phyloP scores from a whole-genome alignment of 1,140 invertebrate genomes.

The Caenorhabditis elegans region DNA sequence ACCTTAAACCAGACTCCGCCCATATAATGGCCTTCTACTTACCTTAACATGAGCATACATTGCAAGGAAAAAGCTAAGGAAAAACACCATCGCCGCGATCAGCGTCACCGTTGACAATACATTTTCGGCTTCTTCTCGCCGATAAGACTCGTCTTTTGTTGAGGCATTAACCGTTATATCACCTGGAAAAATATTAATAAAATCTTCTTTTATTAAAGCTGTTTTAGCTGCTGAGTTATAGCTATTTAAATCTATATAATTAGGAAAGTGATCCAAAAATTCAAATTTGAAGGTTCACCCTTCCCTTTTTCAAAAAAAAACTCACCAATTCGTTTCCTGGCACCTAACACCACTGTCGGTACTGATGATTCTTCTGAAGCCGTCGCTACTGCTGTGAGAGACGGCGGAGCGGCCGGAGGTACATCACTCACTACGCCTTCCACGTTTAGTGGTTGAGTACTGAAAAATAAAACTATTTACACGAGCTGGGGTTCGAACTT shows the following conservation, averaged over 20 bases:
- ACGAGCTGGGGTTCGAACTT: too few relatives aligned
- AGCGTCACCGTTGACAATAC: constrained; percentile 67
- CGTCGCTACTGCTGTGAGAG: neutral
- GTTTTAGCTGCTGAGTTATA: too few relatives aligned
- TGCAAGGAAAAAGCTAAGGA: constrained; percentile 71
- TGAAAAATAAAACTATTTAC: neutral
- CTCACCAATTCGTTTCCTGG: neutral
- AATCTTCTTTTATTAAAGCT: too few relatives aligned
- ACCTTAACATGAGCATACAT: constrained; percentile 72
- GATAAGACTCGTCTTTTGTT: constrained; percentile 6
- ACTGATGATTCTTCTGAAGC: neutral
- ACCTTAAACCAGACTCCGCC: too few relatives aligned
- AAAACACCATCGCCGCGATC: constrained; percentile 71
- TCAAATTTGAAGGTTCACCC: too few relatives aligned
- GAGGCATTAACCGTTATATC: constrained; percentile 22
- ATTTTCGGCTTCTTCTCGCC: constrained; percentile 37
- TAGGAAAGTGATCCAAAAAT: too few relatives aligned
- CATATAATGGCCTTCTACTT: too few relatives aligned
- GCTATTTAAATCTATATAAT: too few relatives aligned
- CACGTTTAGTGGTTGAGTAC: constrained; percentile 14
- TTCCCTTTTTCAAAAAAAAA: too few relatives aligned
- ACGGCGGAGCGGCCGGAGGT: neutral
- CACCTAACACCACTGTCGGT: constrained; percentile 4
- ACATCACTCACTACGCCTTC: neutral
- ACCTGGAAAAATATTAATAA: neutral